Evolutionary conservation across 2,113 vertebrate species (phyloP), one percentile per base, ranked within the genome.

Genomic region (Phylloscopus trochiloides): DNA sequence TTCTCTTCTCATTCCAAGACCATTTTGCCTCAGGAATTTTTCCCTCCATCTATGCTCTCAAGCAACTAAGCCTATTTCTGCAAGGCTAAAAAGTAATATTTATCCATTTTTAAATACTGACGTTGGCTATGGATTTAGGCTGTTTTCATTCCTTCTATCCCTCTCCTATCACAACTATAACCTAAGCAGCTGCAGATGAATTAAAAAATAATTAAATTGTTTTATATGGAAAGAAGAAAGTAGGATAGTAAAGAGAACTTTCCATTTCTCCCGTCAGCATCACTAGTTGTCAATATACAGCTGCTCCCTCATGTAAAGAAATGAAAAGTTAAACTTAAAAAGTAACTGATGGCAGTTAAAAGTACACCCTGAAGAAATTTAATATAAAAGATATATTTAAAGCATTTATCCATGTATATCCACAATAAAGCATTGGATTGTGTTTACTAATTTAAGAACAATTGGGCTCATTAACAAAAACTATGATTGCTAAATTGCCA

Each of bases 161-260:
- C 48, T 50, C 40, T 52, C 57, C 59, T 67, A 47, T 62, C 52
- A 74, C 52, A 82, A 61, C 83, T 57, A 86, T 76, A 96, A 86
- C 55, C 59, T 68, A 59, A 90, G 75, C 96, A 96, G 95, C 93
- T 94, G 93, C 94, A 92, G 82, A 96, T 85, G 47, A 96, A 97
- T 94, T 96, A 93, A 96, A 96, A 97, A 95, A 94, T 90, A 96
- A 97, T 95, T 88, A 73, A 90, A 90, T 88, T 90, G 81, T 15
- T 91, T 83, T 73, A 67, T 73, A 86, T 9, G 80, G 50, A 45
- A 94, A 82, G 25, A 66, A 62, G 63, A 71, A 22, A 76, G 29
- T 7, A 65, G 47, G n/a, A 59, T 24, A 77, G 74, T 83, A 95
- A 85, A 87, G 26, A 73, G 15, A 93, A 90, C 59, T 89, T 89